Evolutionary conservation across 2,797 vertebrate species (phyloP), one percentile per base, ranked within the genome.

Genomic region (Carcharodon carcharias): DNA sequence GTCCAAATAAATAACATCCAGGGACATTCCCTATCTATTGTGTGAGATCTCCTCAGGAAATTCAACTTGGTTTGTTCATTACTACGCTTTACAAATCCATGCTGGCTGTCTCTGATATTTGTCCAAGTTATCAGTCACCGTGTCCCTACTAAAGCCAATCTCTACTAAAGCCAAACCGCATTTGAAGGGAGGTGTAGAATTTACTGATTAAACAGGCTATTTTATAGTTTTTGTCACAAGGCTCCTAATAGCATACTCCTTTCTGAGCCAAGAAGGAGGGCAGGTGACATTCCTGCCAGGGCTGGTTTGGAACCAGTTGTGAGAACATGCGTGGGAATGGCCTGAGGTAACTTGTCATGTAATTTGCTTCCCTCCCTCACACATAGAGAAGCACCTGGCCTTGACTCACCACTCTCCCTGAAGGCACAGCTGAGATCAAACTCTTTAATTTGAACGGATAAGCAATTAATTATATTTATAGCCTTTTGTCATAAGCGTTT

Each of bases 381-480:
- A 14, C 31, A 35, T 56, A 23, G 45, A 8, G 50, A 95, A 18
- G 31, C 94, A 95, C 94, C 94, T 77, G 94, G 50, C 69, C 71
- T 54, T 95, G 94, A 95, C 94, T 95, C 94, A 95, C 69, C 69
- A 95, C 31, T 95, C 94, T 58, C 45, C 69, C 50, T 56, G 69
- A 54, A 73, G 69, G 94, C 45, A 95, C 31, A 35, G 69, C 54
- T 77, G 69, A 95, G 50, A 56, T 95, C 69, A 95, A 12, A 35
- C 45, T 58, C 67, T 73, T 73, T 95, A 73, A 95, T 56, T 54
- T 95, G 69, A 95, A 95, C 71, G 1, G 94, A 56, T 95, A 56
- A 56, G 71, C 69, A 77, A 95, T 95, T 95, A 95, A 3, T 56
- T 95, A 56, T 95, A 73, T 95, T 95, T 95, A 73, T 95, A 95